Conservation (phyloP, 2,113 vertebrate species). For the Tachuris rubrigastra region DNA sequence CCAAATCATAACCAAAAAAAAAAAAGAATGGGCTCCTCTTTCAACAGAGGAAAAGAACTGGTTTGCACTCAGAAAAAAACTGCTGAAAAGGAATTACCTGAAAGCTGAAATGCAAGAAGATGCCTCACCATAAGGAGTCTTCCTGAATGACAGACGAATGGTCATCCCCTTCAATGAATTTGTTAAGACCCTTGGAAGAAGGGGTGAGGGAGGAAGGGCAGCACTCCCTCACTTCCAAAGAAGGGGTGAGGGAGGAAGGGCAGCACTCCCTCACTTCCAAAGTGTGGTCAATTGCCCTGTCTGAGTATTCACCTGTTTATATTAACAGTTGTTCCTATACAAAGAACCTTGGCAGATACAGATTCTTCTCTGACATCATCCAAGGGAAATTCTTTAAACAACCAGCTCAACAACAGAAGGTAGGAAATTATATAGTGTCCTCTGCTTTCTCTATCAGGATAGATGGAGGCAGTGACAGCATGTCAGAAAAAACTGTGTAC, state of each 20-base stretch:
- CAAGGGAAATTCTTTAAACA: not conserved
- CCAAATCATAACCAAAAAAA: not conserved
- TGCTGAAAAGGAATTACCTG: not conserved
- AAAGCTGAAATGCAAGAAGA: not conserved
- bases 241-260: not conserved
- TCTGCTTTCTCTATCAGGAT: not conserved
- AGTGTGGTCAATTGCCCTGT: not conserved
- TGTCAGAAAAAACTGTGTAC: slow-evolving; percentile 18
- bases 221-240: not conserved
- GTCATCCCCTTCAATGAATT: not conserved
- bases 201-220: not conserved
- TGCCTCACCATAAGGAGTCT: not conserved
- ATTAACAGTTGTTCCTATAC: not conserved
- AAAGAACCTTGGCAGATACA: not conserved
- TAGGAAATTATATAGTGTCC: not conserved
- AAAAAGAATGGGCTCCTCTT: not conserved
- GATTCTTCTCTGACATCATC: not conserved
- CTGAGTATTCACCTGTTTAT: not conserved
- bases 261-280: not conserved
- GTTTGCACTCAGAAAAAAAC: not conserved
- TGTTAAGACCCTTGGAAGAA: not conserved
- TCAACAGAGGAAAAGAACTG: not conserved
- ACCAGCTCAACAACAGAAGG: not conserved
- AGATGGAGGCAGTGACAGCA: not conserved
- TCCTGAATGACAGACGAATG: not conserved